Percentiles rank a stretch among this genome's conserved stretches.
phyloP scores from a whole-genome alignment of 1,140 invertebrate genomes.

The Drosophila ogumai region DNA sequence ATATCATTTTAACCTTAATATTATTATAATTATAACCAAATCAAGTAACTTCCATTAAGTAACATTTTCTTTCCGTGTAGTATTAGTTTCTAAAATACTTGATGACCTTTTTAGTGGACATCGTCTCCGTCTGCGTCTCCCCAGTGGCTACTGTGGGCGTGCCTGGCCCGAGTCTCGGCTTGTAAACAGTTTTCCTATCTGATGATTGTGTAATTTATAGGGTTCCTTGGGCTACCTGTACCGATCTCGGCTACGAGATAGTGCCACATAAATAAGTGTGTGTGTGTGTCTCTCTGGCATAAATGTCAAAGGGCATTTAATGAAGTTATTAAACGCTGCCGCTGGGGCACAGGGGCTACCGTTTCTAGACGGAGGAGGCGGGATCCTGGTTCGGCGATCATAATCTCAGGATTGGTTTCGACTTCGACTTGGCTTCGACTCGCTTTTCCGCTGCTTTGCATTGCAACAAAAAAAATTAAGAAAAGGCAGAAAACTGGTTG shows the following conservation, averaged over 20 bases:
- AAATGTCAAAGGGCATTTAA: conserved; percentile 83
- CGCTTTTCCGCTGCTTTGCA: conserved; percentile 53
- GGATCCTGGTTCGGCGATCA: conserved; percentile 50
- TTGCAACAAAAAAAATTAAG: conserved; percentile 18
- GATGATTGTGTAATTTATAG: conserved; percentile 80
- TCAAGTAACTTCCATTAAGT: background rate
- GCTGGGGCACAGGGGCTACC: conserved; percentile 32
- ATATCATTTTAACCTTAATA: background rate
- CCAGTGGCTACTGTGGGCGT: conserved; percentile 70
- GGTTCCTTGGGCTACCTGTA: conserved; percentile 51
- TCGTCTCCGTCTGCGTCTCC: conserved; percentile 26
- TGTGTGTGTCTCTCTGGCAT: conserved; percentile 34
- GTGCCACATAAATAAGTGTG: conserved; percentile 46
- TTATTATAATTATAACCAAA: background rate
- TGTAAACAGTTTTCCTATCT: conserved; percentile 81
- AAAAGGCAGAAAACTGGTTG: conserved; percentile 59
- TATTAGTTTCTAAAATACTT: conserved; percentile 8
- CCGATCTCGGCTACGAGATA: conserved; percentile 41
- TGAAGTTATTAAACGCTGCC: conserved; percentile 80
- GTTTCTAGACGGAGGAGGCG: conserved; percentile 38
- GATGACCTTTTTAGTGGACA: conserved; percentile 47
- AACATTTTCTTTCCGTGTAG: background rate
- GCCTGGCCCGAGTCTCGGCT: conserved; percentile 51
- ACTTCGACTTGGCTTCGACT: conserved; percentile 18
- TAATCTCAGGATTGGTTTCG: conserved; percentile 59